Evolutionary conservation across 2,888 invertebrate genomes (phyloP).

Genomic region (Pollenia griseotomentosa): DNA sequence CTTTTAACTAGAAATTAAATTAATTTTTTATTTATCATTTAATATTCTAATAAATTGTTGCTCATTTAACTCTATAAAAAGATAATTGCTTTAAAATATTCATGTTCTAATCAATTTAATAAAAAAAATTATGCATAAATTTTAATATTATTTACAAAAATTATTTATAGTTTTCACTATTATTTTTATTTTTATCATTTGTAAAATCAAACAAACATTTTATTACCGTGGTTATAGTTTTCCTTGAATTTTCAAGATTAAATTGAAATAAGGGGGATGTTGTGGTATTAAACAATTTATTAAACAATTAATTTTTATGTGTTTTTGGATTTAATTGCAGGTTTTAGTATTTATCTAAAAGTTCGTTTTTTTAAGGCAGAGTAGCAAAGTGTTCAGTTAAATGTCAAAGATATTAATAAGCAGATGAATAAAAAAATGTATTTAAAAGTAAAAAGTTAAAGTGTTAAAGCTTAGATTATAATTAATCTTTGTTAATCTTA

Average conservation of each 20-base stretch:
- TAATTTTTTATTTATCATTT: too few relatives aligned
- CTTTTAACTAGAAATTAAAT: too few relatives aligned
- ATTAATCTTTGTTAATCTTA: too few relatives aligned
- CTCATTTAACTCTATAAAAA: too few relatives aligned
- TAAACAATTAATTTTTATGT: conserved; percentile 53
- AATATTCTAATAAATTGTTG: too few relatives aligned
- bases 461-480: too few relatives aligned
- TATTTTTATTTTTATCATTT: not conserved
- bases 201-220: conserved; percentile 23
- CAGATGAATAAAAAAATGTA: too few relatives aligned
- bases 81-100: not conserved
- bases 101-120: not conserved
- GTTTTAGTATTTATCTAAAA: conserved; percentile 8
- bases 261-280: conserved; percentile 43
- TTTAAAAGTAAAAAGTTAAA: too few relatives aligned
- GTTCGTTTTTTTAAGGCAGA: conserved; percentile 12
- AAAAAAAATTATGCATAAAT: conserved; percentile 6
- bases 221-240: conserved; percentile 46
- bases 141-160: not conserved
- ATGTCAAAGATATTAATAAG: too few relatives aligned
- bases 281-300: conserved; percentile 60
- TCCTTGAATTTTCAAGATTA: conserved; percentile 64
- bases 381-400: not conserved
- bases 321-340: conserved; percentile 45
- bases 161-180: conserved; percentile 37